These are phyloP conservation scores for Sebastolobus alascanus DNA, from an alignment of 2,797 vertebrate species.

Conservation along the genomic window DNA sequence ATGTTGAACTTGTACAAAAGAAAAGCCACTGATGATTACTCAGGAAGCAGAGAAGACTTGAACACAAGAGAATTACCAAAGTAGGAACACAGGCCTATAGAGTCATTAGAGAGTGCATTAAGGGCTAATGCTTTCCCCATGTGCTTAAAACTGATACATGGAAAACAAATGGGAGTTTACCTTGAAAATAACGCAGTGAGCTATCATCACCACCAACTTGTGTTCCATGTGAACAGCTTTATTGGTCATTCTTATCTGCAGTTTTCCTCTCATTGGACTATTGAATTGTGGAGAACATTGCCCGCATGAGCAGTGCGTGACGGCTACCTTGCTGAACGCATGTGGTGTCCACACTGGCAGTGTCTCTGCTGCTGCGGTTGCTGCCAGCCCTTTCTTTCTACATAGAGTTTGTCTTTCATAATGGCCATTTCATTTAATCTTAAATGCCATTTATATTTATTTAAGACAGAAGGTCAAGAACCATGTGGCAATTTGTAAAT, in stretches of 20 bases:
- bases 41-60: slow-evolving; percentile 76
- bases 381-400: no score
- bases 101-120: slow-evolving; percentile 82
- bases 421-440: no score
- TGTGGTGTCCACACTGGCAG: no score
- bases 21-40: slow-evolving; percentile 74
- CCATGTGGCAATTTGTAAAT: no score
- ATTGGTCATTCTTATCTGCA: slow-evolving; percentile 32
- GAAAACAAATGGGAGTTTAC: slow-evolving; percentile 70
- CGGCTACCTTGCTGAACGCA: no score
- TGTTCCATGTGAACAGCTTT: slow-evolving; percentile 44
- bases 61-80: slow-evolving; percentile 76
- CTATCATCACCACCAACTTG: slow-evolving; percentile 49
- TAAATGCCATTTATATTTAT: no score
- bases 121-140: slow-evolving; percentile 79
- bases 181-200: slow-evolving; percentile 54
- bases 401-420: no score
- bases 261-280: slow-evolving; percentile 23
- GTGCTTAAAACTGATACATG: slow-evolving; percentile 69
- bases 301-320: no score
- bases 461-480: no score
- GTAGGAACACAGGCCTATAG: slow-evolving; percentile 72
- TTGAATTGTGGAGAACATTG: no score
- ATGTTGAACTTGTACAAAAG: slow-evolving; percentile 63
- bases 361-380: no score